A percentile compares a stretch with the other conserved stretches of the same genome.
These are phyloP conservation scores for Colaptes auratus DNA, from an alignment of 2,113 vertebrate genomes.

Conservation along the genomic window DNA sequence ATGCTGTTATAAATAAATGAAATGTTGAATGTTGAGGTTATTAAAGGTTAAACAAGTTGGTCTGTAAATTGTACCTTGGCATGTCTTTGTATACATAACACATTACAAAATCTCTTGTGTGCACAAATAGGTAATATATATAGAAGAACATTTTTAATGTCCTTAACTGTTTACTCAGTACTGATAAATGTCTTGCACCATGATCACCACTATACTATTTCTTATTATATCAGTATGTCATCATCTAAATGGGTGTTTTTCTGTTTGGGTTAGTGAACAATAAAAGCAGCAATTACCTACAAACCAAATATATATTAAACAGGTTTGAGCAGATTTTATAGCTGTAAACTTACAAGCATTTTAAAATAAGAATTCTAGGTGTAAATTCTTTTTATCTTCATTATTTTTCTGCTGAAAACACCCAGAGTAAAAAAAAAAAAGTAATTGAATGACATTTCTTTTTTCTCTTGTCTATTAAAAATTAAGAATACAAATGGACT, in stretches of 20 bases:
- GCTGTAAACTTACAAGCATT: background rate
- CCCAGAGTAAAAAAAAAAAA: background rate
- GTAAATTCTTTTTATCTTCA: background rate
- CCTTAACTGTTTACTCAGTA: background rate
- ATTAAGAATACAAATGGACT: conserved; percentile 24
- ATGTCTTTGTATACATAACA: background rate
- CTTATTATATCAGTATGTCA: background rate
- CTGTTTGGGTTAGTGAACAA: background rate
- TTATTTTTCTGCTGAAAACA: background rate
- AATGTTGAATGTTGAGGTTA: background rate
- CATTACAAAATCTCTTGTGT: background rate
- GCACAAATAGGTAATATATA: background rate
- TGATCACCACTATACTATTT: background rate
- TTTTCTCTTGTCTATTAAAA: background rate
- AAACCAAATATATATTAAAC: background rate
- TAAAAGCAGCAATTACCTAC: background rate
- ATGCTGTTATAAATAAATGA: background rate
- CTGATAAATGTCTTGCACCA: background rate
- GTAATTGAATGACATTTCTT: background rate
- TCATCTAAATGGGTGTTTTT: background rate
- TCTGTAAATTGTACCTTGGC: background rate
- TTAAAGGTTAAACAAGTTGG: background rate
- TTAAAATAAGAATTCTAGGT: background rate
- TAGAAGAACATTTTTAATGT: background rate
- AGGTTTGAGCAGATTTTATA: background rate